Base-by-base conservation (phyloP, 2,113 vertebrate species). In the Misgurnus anguillicaudatus region DNA sequence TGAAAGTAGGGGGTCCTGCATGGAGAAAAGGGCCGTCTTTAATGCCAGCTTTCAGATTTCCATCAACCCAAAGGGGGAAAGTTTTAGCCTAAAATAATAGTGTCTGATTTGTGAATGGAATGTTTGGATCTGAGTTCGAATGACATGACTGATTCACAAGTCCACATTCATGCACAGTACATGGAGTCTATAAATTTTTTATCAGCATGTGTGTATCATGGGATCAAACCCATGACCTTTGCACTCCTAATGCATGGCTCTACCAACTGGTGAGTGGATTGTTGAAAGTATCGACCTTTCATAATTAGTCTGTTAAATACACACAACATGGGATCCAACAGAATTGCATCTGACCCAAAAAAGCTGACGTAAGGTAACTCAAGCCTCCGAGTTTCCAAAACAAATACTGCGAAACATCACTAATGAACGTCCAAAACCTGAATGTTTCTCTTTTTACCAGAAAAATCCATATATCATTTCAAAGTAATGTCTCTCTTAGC, bases 31-130 rank as follows among this genome's bases (percentile, higher is more conserved):
- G 81, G 84, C 80, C 68, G 83, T 73, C 85, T 79, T 91, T 87
- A 91, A 94, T 90, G 90, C 84, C 83, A 89, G 89, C 88, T 88
- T 88, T 86, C 88, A 87, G 87, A 89, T 84, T 89, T 83, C 73
- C 0, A 85, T 85, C 84, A 6, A 72, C 82, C 69, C 83, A 75
- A 94, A 93, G 17, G n/a, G 8, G 17, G 6, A 9, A 57, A 1
- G 6, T 19, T 57, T 57, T 5, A 9, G 53, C 2, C n/a, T 57
- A 11, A 13, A 51, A 51, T 13, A 51, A 13, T 10, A 2, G 13
- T 13, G 47, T 17, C 16, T 5, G 53, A 57, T n/a, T 57, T 57
- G 53, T 11, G 51, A 16, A 53, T 5, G 16, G 16, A 17, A 6
- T n/a, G 53, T 57, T 57, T n/a, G 7, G 48, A 51, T 14, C 48